Base-by-base conservation (phyloP, 2,113 vertebrate genomes). In the Chionodraco myersi region DNA sequence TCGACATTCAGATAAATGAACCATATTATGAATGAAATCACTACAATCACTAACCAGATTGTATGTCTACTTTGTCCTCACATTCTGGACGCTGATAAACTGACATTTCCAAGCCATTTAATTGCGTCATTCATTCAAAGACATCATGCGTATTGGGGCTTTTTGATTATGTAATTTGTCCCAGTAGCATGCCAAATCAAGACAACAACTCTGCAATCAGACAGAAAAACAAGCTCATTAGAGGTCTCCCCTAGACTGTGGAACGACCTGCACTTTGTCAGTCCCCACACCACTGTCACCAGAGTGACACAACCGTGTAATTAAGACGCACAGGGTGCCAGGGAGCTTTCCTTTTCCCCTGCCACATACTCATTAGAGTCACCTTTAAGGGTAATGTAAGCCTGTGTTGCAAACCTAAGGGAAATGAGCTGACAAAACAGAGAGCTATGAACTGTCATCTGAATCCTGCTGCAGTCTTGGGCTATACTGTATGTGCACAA, bases 191-290 rank as follows among this genome's bases (percentile, higher is more conserved):
- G 77, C 83, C 63, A 36, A 83, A 78, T 86, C 57, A 78, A 77
- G 66, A 88, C 73, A 87, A 90, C 85, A 90, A 80, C 72, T 60
- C 72, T 4, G 59, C 62, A 60, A 88, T 89, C 82, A 83, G 64
- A 88, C 59, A 83, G 82, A 92, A 93, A 93, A 94, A 93, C 90
- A 92, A 92, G 83, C 92, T 94, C 92, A 92, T 94, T 93, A 94
- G 64, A 86, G 62, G 77, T 87, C 86, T 85, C 83, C 80, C 72
- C 75, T 78, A 53, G 54, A 80, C 77, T 75, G 79, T 61, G 5
- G 81, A 78, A 77, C 44, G 77, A 83, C 72, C 75, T 61, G 59
- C 76, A 74, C 79, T 86, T 76, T 84, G 78, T 88, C 82, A 89
- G 86, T 86, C 84, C 89, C 89, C 84, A 75, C 80, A 63, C 85